Evolutionary conservation across 1,140 invertebrate species (phyloP), one percentile per base, ranked within the genome.

Genomic region (Listronotus oregonensis): DNA sequence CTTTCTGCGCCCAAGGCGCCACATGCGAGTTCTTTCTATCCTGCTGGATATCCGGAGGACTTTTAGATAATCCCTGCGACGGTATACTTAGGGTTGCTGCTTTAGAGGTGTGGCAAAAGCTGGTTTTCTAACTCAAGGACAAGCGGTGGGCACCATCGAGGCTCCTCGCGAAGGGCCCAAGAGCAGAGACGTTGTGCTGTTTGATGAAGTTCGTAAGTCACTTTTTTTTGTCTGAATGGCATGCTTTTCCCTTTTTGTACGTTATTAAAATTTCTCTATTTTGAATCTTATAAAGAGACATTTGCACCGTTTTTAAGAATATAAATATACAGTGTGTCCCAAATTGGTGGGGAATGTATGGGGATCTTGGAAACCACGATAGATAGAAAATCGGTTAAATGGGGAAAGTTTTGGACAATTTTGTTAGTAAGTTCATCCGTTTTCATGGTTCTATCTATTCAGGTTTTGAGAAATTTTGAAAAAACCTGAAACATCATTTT

Each of bases 1-100:
- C 78, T 72, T 80, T 82, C 76, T 84, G 84, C 76, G 81, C 82
- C 54, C 82, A 85, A 74, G 90, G 90, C 70, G 90, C 91, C 44
- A 90, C 86, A 69, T 96, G 94, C 80, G 92, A 96, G 82, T 95
- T 95, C 83, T 95, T 95, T 84, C 83, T 96, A 70, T 88, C 90
- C 77, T 95, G 93, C 82, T 96, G 93, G 94, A 87, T 96, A 84
- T 86, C 90, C 46, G 92, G 92, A 66, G 94, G 94, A 64, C 84
- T 94, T 64, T 85, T 96, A 73, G 91, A 94, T 75, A 91, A 90
- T 72, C 86, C 90, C 72, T 96, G 93, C 80, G 83, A 87, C 62
- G 90, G 91, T 72, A 84, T 96, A 74, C 84, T 96, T 68, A 91
- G 89, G 92, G 91, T 64, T 96, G 94, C 84, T 96, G 94, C 80